phyloP scores from a whole-genome alignment of 1,140 invertebrate species.

The Drosophila mayri region DNA sequence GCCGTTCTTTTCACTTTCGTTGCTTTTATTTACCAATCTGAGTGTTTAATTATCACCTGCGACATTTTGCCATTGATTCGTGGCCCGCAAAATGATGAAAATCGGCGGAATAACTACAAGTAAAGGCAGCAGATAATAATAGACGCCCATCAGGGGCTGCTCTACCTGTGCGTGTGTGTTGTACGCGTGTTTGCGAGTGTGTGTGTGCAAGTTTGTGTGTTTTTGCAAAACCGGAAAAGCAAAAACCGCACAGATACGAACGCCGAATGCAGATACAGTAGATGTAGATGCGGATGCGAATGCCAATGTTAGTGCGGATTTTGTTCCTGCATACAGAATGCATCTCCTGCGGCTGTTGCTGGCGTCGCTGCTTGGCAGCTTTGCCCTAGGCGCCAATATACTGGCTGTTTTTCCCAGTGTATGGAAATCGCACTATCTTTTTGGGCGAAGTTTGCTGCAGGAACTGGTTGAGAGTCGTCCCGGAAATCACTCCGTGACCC shows the following conservation, averaged over 20 bases:
- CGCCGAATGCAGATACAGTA: conserved; percentile 29
- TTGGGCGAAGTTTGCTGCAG: conserved; percentile 81
- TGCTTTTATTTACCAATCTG: conserved; percentile 53
- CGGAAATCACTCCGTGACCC: conserved; percentile 85
- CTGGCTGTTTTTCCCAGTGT: conserved; percentile 78
- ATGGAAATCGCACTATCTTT: conserved; percentile 81
- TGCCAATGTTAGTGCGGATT: conserved; percentile 9
- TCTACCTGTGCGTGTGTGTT: not conserved
- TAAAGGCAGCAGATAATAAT: conserved; percentile 72
- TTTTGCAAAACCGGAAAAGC: conserved; percentile 60
- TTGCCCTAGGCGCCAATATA: conserved; percentile 62
- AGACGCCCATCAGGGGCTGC: conserved; percentile 29
- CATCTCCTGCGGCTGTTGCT: conserved; percentile 53
- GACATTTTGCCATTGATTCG: conserved; percentile 38
- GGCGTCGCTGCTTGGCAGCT: conserved; percentile 43
- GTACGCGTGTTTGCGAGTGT: not conserved
- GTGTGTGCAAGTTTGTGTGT: conserved; percentile 13
- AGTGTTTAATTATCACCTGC: conserved; percentile 53
- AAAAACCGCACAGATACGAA: conserved; percentile 41
- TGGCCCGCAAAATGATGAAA: conserved; percentile 55
- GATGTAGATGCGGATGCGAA: conserved; percentile 9
- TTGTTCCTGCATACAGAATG: conserved; percentile 44
- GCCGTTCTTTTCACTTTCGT: conserved; percentile 72
- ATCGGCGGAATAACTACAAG: conserved; percentile 26
- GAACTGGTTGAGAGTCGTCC: conserved; percentile 80